phyloP scores from a whole-genome alignment of 2,113 vertebrate species.

The Petrocephalus zakoni region DNA sequence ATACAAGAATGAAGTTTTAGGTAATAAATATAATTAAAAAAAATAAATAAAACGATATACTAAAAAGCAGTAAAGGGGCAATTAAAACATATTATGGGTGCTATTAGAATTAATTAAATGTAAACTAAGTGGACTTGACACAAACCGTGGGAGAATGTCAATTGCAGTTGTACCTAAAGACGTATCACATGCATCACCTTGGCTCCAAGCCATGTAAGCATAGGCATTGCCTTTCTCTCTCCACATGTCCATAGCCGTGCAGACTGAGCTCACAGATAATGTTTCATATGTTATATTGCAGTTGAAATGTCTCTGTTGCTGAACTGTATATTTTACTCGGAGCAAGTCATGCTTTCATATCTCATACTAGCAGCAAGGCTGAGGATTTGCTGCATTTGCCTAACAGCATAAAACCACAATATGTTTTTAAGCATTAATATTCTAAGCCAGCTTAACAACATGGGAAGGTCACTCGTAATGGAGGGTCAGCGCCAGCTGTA shows the following conservation, averaged over 20 bases:
- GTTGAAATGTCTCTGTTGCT: not conserved
- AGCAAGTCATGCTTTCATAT: not conserved
- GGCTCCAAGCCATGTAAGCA: not conserved
- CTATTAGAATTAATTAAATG: not conserved
- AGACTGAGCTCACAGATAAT: not conserved
- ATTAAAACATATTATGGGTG: not conserved
- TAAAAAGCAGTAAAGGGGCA: not conserved
- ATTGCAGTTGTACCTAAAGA: not conserved
- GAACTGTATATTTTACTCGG: not conserved
- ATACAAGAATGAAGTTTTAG: not conserved
- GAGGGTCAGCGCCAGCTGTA: not conserved
- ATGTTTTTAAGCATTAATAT: constrained; percentile 9
- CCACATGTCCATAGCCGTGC: not conserved
- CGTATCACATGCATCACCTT: no score
- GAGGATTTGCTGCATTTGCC: not conserved
- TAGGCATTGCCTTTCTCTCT: not conserved
- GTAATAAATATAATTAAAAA: not conserved
- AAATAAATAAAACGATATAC: not conserved
- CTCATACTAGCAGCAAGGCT: not conserved
- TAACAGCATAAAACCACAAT: not conserved
- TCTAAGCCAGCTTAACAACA: not conserved
- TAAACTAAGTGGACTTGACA: not conserved
- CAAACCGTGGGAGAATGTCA: not conserved
- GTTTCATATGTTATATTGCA: not conserved
- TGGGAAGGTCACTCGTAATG: not conserved